phyloP scores from a whole-genome alignment of 1,140 invertebrate species.

The Calephelis virginiensis region DNA sequence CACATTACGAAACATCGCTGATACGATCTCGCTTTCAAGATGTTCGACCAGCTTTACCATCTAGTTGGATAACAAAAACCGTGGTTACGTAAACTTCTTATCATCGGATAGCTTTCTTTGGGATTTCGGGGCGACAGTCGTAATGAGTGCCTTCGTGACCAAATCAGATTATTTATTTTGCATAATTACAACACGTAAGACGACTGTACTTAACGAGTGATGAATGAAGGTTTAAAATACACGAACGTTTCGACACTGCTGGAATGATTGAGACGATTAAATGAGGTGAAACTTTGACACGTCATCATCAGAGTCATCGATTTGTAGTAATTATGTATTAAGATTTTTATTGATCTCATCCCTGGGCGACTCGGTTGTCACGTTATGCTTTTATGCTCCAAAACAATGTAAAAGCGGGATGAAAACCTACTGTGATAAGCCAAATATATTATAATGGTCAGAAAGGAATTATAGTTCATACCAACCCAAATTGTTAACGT shows the following conservation, averaged over 20 bases:
- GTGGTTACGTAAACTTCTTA: constrained; percentile 50
- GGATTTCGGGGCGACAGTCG: constrained; percentile 21
- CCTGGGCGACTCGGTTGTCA: no score
- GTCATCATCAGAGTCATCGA: no score
- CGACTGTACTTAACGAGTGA: constrained; percentile 2
- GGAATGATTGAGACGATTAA: neutral
- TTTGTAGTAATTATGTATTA: no score
- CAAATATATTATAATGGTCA: no score
- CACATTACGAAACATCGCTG: constrained; percentile 55
- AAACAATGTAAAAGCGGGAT: no score
- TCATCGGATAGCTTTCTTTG: constrained; percentile 35
- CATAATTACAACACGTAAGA: constrained; percentile 29
- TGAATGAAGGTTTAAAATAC: neutral
- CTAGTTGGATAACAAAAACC: constrained; percentile 52
- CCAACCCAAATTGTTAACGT: no score
- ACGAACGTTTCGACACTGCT: neutral
- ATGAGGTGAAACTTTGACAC: no score
- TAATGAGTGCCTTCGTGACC: constrained; percentile 26
- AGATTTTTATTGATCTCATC: no score
- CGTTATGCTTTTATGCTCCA: no score
- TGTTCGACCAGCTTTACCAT: constrained; percentile 42
- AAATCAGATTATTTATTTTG: constrained; percentile 38
- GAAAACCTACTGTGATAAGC: no score
- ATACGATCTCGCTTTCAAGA: constrained; percentile 65
- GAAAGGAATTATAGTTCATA: no score